Base-by-base conservation (phyloP, 2,113 vertebrate genomes). In the Datnioides undecimradiatus region DNA sequence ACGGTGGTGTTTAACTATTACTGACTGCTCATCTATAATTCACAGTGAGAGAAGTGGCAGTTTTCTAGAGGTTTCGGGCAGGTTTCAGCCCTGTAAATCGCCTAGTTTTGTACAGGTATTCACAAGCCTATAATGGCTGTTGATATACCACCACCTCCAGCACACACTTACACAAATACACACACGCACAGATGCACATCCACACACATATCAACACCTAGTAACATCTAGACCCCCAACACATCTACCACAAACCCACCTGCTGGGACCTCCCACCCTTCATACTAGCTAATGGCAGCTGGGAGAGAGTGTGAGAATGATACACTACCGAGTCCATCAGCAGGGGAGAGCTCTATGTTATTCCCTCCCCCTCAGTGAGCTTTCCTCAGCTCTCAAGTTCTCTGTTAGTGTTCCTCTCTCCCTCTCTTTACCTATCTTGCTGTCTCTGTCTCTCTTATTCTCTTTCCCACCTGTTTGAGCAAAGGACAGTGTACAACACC, bases 251-350 rank as follows among this genome's bases (percentile, higher is more conserved):
- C 27, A 48, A 46, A 48, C 25, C 23, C 36, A 31, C 76, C 68
- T 55, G 58, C 66, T 79, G 71, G 40, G 70, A 71, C 59, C 66
- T 67, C 71, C 72, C 67, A 49, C 62, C 40, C 21, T 34, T 57
- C 27, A 58, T 29, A 58, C 41, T 13, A 45, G 10, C 58, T 79
- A 69, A 86, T 68, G 58, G 54, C 76, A 49, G 60, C 40, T 64
- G 48, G 36, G 33, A 60, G 41, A 55, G 40, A 63, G 45, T 74
- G 64, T 70, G 73, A 36, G 64, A 76, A 48, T 57, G 55, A 82
- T 49, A 8, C 23, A 69, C 70, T 67, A 41, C 58, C 48, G 29
- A 64, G 69, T 73, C 38, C 27, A 66, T 43, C 73, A 71, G 52
- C 55, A 34, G 64, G 73, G 21, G 33, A 65, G 36, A 11, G 16